Evolutionary conservation across 2,888 invertebrate species (phyloP).

Genomic region (Sclerodermus sp.): DNA sequence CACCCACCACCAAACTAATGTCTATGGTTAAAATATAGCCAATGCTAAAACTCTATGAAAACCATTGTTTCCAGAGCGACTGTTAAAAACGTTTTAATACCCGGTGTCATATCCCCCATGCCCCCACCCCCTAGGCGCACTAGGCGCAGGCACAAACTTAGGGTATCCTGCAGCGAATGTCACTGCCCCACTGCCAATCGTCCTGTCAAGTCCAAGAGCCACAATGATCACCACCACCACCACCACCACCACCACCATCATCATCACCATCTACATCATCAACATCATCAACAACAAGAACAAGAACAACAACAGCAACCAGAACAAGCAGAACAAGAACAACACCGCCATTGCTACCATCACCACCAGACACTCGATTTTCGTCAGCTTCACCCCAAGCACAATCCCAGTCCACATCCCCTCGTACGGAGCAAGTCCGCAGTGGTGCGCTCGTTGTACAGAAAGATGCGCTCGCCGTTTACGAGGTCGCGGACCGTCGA

Average conservation of each 20-base stretch:
- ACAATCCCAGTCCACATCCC: conserved; percentile 46
- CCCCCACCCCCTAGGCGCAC: conserved; percentile 56
- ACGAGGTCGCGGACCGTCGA: conserved; percentile 56
- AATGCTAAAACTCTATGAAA: conserved; percentile 43
- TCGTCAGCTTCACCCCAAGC: conserved; percentile 43
- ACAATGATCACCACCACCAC: conserved; percentile 25
- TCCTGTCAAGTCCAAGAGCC: conserved; percentile 45
- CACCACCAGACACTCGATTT: too few relatives aligned
- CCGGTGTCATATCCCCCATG: conserved; percentile 57
- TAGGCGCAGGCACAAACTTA: conserved; percentile 58
- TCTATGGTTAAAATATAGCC: neutral
- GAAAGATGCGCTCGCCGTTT: conserved; percentile 55
- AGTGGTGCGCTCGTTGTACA: conserved; percentile 57
- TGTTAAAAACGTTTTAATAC: conserved; percentile 58
- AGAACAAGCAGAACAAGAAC: conserved; percentile 16
- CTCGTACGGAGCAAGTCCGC: conserved; percentile 59
- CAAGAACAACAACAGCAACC: conserved; percentile 24
- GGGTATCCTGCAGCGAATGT: conserved; percentile 57
- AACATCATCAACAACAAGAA: conserved; percentile 16
- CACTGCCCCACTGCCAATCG: conserved; percentile 47
- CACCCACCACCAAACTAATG: neutral
- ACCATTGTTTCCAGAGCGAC: conserved; percentile 58
- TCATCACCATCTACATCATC: too few relatives aligned
- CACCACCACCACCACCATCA: conserved; percentile 24
- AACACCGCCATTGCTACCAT: too few relatives aligned